Conservation (phyloP, 2,797 vertebrate genomes). For the Hippoglossus hippoglossus region DNA sequence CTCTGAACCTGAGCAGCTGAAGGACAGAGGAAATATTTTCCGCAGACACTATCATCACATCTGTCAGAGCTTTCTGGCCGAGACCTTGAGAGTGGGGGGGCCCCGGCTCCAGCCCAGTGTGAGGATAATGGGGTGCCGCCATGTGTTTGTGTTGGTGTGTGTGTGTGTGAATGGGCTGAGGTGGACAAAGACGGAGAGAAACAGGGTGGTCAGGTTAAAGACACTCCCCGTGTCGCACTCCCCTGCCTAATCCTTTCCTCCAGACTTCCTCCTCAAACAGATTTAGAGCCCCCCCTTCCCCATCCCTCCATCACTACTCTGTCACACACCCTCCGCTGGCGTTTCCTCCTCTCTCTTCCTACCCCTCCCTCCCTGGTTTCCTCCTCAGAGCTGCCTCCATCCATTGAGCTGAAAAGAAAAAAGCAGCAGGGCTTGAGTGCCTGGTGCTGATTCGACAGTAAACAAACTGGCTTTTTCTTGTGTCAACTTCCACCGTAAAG, state of each 20-base stretch:
- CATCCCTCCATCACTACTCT: slow-evolving; percentile 79
- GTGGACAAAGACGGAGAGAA: slow-evolving; percentile 54
- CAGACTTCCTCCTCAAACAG: slow-evolving; percentile 88
- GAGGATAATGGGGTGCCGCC: slow-evolving; percentile 53
- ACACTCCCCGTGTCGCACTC: slow-evolving; percentile 63
- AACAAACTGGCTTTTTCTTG: slow-evolving; percentile 49
- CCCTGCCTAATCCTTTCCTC: slow-evolving; percentile 87
- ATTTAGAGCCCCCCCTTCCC: slow-evolving; percentile 77
- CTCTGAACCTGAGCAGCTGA: slow-evolving; percentile 77
- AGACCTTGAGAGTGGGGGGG: slow-evolving; percentile 79
- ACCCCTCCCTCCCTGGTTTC: slow-evolving; percentile 65
- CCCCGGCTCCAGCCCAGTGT: slow-evolving; percentile 30
- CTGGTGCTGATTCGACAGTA: slow-evolving; percentile 59
- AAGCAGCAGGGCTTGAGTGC: not conserved
- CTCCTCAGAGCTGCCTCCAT: slow-evolving; percentile 48
- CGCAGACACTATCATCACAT: slow-evolving; percentile 71
- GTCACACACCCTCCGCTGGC: slow-evolving; percentile 74
- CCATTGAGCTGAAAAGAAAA: slow-evolving; percentile 41
- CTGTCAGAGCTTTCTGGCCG: slow-evolving; percentile 67
- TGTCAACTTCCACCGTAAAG: slow-evolving; percentile 26
- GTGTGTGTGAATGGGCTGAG: slow-evolving; percentile 50
- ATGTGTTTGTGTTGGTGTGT: slow-evolving; percentile 15
- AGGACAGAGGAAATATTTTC: slow-evolving; percentile 82
- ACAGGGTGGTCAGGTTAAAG: slow-evolving; percentile 77
- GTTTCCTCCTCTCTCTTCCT: slow-evolving; percentile 78